These are phyloP conservation scores for Gryllus bimaculatus DNA, from an alignment of 1,140 invertebrate species.

Conservation along the genomic window DNA sequence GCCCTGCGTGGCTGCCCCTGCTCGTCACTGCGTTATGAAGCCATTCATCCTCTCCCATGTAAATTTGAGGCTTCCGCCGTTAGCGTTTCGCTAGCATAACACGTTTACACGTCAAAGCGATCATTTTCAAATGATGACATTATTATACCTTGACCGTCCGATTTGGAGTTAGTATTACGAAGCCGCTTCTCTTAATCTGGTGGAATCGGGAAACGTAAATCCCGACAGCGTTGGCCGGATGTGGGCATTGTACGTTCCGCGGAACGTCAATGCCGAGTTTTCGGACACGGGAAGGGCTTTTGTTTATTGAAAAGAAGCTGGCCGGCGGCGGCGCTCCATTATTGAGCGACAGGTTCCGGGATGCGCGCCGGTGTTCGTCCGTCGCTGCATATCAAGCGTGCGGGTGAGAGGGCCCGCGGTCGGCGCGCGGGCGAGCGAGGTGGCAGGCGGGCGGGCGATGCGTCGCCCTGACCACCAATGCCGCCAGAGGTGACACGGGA, in stretches of 20 bases:
- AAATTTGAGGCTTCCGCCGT: too few species aligned
- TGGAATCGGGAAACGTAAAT: background rate
- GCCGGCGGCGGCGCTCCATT: background rate
- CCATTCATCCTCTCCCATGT: too few species aligned
- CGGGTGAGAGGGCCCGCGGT: too few species aligned
- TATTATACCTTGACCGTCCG: background rate
- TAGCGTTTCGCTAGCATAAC: background rate
- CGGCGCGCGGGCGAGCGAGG: too few species aligned
- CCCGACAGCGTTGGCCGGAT: background rate
- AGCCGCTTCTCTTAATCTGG: background rate
- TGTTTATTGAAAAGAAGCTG: background rate
- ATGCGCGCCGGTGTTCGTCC: background rate
- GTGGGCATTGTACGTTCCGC: background rate
- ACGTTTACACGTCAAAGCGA: background rate
- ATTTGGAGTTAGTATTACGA: background rate
- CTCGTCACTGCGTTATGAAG: too few species aligned
- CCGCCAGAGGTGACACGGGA: too few species aligned
- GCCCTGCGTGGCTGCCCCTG: too few species aligned
- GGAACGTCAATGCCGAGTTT: background rate
- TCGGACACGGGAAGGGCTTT: background rate
- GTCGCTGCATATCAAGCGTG: background rate
- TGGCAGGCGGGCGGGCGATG: too few species aligned
- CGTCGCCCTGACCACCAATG: too few species aligned
- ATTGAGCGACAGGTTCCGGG: slow-evolving; percentile 2
- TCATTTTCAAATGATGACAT: background rate